Conservation (phyloP, 2,113 vertebrate genomes). For the Calidris pugnax region DNA sequence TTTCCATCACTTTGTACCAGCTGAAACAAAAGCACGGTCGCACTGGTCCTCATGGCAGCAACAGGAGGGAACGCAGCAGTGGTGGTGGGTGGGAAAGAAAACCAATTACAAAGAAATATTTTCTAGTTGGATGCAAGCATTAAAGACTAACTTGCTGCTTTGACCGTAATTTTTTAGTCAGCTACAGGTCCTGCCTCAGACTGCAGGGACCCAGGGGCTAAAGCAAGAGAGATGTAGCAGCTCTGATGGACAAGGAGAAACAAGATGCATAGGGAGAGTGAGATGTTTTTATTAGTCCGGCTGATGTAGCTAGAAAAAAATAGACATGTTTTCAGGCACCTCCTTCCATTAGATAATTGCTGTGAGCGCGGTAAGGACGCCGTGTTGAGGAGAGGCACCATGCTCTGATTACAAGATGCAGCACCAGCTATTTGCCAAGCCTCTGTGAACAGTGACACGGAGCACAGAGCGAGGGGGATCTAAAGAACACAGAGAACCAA, state of each 20-base stretch:
- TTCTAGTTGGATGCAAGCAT: neutral
- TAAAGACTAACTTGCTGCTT: neutral
- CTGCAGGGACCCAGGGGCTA: neutral
- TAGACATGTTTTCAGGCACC: conserved; percentile 9
- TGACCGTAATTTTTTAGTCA: neutral
- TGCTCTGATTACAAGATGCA: conserved; percentile 23
- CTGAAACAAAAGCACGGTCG: neutral
- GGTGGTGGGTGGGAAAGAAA: neutral
- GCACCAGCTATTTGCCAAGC: conserved; percentile 23
- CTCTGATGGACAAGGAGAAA: neutral
- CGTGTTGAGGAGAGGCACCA: neutral
- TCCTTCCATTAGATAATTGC: conserved; percentile 15
- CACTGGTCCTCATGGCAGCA: neutral
- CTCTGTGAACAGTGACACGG: neutral
- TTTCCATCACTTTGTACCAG: neutral
- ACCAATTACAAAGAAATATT: neutral
- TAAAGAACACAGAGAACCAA: conserved; percentile 16
- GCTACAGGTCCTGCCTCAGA: neutral
- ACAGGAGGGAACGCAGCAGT: neutral
- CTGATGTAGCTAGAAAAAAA: conserved; percentile 10
- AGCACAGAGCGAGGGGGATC: conserved; percentile 1
- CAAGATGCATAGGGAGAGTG: neutral
- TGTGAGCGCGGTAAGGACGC: neutral
- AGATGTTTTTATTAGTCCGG: conserved; percentile 14
- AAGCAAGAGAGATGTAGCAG: neutral